Conservation (phyloP, 1,140 invertebrate species). For the Drosophila ironensis region DNA sequence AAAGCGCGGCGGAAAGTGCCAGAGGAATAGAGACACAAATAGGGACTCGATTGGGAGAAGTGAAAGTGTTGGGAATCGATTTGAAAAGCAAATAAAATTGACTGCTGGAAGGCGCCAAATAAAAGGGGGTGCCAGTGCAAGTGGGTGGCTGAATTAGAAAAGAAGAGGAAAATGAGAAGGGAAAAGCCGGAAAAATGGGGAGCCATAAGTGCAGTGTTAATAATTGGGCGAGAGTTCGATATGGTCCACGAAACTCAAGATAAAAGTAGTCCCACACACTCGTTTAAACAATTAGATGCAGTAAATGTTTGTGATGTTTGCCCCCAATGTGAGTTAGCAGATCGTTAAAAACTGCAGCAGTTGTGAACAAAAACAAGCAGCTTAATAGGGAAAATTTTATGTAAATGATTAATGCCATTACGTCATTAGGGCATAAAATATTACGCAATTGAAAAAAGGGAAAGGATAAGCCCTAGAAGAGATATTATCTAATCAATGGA, state of each 20-base stretch:
- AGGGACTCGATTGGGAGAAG: conserved; percentile 30
- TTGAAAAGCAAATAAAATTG: conserved; percentile 69
- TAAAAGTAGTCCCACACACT: conserved; percentile 22
- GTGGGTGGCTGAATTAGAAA: background rate
- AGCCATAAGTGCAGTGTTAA: conserved; percentile 9
- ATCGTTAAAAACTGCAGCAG: conserved; percentile 8
- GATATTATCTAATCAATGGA: too few relatives aligned
- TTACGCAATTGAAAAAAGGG: background rate
- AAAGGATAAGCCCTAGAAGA: too few relatives aligned
- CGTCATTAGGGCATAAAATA: background rate
- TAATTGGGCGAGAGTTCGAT: conserved; percentile 23
- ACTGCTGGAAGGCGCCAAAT: conserved; percentile 60
- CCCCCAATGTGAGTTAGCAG: conserved; percentile 37
- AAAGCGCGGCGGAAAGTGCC: background rate
- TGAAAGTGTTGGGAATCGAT: conserved; percentile 64
- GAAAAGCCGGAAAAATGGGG: background rate
- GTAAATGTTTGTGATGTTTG: conserved; percentile 20
- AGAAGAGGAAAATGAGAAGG: background rate
- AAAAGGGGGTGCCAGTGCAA: conserved; percentile 30
- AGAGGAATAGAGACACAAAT: background rate
- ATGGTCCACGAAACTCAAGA: conserved; percentile 2
- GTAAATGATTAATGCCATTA: background rate
- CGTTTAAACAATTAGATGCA: conserved; percentile 20
- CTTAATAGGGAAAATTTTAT: background rate
- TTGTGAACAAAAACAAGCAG: background rate